Evolutionary conservation across 2,888 invertebrate genomes (phyloP), one percentile per base, ranked within the genome.

Genomic region (Drosophila ustulata): DNA sequence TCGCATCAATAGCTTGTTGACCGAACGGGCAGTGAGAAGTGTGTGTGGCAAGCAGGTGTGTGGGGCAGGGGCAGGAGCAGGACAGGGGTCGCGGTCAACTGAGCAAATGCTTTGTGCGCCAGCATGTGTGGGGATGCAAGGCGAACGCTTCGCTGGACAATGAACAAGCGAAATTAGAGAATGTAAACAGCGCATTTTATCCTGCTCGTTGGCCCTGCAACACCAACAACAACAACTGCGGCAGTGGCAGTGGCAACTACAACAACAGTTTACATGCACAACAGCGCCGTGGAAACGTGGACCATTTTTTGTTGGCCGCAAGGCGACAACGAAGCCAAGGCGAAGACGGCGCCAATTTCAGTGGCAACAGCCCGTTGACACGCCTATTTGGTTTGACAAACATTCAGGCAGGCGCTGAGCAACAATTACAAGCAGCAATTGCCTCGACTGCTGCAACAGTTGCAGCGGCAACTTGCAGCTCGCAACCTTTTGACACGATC

Each of bases 151-250:
- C 76, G 79, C 77, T 89, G 89, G 89, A 86, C 88, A 89, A 89
- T 82, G 85, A 87, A 83, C 86, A 86, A 89, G 89, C 87, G 89
- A 89, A 89, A 86, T 86, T 86, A 89, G 86, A 86, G 89, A 86
- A 86, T 86, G 86, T 86, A 86, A 86, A 86, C 85, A 85, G 88
- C 88, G 85, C 77, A 86, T 88, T 85, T 85, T 83, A 88, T 85
- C 88, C 89, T 88, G 84, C 84, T 85, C 80, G 88, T 71, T 84
- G 82, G 77, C 70, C 74, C 56, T 64, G 23, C 50, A 63, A n/a
- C 53, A 63, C 3, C 41, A 53, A 1, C 66, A 58, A 9, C 47
- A 25, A 56, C 69, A 66, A 32, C 3, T 63, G 7, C 55, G 47
- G 34, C 68, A 58, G 9, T 34, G 34, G 25, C 58, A 51, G 11